A percentile compares a stretch with the other conserved stretches of the same genome.
Evolutionary conservation across 1,140 invertebrate species (phyloP).

Genomic region (Caenorhabditis brenneri): DNA sequence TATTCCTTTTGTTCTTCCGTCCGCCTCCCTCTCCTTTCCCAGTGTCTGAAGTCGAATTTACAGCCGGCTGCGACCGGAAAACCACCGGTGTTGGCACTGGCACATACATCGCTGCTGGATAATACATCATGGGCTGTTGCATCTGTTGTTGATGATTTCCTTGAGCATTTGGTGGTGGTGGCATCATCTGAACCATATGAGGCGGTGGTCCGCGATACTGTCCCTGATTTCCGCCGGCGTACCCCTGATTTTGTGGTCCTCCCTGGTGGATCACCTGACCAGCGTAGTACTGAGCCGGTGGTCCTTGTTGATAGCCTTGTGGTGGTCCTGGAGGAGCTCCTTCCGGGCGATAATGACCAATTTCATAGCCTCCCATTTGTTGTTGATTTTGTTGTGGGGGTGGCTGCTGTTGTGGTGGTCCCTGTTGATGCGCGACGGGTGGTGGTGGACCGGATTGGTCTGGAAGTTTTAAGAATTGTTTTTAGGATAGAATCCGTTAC

Average conservation of each 20-base stretch:
- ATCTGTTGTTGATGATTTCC: no score
- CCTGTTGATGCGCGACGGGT: background rate
- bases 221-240: background rate
- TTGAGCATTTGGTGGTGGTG: background rate
- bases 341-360: background rate
- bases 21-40: no score
- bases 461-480: no score
- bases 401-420: background rate
- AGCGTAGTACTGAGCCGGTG: background rate
- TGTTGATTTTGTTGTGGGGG: conserved; percentile 3
- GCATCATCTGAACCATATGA: background rate
- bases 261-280: background rate
- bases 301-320: background rate
- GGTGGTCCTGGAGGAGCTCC: background rate
- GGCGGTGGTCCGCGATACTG: conserved; percentile 11
- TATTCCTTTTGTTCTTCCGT: background rate
- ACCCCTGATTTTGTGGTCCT: background rate
- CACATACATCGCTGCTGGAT: background rate
- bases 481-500: no score
- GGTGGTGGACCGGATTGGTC: background rate
- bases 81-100: background rate
- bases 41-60: no score
- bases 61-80: background rate
- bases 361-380: background rate
- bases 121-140: background rate